phyloP scores from a whole-genome alignment of 2,797 vertebrate genomes.

The Pseudochaenichthys georgianus region DNA sequence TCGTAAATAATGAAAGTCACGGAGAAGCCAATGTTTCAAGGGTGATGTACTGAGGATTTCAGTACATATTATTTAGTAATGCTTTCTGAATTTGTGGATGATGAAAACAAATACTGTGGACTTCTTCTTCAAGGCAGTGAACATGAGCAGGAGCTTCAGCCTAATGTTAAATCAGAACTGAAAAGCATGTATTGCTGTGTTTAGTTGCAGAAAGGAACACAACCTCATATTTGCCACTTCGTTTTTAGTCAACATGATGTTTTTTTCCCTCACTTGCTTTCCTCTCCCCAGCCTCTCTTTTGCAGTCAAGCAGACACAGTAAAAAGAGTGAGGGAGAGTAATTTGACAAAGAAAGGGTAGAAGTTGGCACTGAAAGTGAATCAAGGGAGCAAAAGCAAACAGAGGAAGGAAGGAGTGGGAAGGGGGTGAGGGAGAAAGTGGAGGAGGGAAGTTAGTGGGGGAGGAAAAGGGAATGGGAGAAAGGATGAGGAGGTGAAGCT shows the following conservation, averaged over 20 bases:
- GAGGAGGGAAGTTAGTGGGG: conserved; percentile 69
- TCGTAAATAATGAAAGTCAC: neutral
- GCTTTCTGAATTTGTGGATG: neutral
- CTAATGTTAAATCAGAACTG: conserved; percentile 14
- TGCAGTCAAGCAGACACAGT: conserved; percentile 62
- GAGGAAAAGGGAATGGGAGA: conserved; percentile 54
- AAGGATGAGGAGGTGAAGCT: conserved; percentile 54
- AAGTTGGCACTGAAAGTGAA: conserved; percentile 79
- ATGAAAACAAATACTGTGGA: neutral
- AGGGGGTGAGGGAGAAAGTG: conserved; percentile 68
- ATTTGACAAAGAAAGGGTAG: conserved; percentile 74
- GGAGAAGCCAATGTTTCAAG: neutral
- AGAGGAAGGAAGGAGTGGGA: conserved; percentile 83
- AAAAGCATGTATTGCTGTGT: conserved; percentile 5
- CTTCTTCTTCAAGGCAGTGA: conserved; percentile 4
- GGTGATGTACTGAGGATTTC: neutral
- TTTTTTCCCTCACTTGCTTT: conserved; percentile 13
- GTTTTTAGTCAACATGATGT: conserved; percentile 41
- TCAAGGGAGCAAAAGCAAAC: conserved; percentile 83
- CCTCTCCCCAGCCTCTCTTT: conserved; percentile 42
- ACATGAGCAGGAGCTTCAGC: conserved; percentile 1
- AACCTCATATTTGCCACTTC: conserved; percentile 36
- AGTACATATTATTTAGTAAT: conserved; percentile 2
- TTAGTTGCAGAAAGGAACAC: conserved; percentile 26
- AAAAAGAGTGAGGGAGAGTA: conserved; percentile 58